Conservation (phyloP, 2,888 invertebrate genomes). For the Auanema sp. region DNA sequence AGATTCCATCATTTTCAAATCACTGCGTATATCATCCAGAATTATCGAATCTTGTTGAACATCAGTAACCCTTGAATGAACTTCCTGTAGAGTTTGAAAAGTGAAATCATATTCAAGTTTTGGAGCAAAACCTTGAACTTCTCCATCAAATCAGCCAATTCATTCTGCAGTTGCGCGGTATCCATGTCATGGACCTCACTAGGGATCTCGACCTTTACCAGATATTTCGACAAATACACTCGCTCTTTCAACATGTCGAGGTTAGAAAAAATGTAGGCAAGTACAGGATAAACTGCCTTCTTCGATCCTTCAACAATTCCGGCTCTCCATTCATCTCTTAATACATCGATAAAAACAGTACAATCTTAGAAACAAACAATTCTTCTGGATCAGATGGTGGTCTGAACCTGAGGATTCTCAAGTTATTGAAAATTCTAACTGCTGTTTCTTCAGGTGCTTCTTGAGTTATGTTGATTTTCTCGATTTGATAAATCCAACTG, state of each 20-base stretch:
- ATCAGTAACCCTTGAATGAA: constrained; percentile 46
- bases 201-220: constrained; percentile 53
- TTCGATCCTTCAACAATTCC: constrained; percentile 77
- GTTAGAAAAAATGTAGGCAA: constrained; percentile 80
- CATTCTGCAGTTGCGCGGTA: constrained; percentile 72
- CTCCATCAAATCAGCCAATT: constrained; percentile 77
- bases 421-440: constrained; percentile 73
- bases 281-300: constrained; percentile 76
- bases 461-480: constrained; percentile 76
- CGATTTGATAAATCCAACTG: constrained; percentile 40
- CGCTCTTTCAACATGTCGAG: constrained; percentile 78
- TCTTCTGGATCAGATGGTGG: constrained; percentile 70
- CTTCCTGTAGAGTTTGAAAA: constrained; percentile 30
- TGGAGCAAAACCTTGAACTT: constrained; percentile 84
- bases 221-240: constrained; percentile 78
- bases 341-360: too few relatives aligned
- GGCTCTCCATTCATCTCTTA: constrained; percentile 71
- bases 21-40: constrained; percentile 79
- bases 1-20: constrained; percentile 71
- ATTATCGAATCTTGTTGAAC: constrained; percentile 70
- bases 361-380: too few relatives aligned
- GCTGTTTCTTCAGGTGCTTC: constrained; percentile 79
- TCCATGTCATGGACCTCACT: constrained; percentile 73
- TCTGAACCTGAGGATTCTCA: constrained; percentile 80
- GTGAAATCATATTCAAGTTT: too few relatives aligned